Base-by-base conservation (phyloP, 2,888 invertebrate genomes). In the Caenorhabditis afra region DNA sequence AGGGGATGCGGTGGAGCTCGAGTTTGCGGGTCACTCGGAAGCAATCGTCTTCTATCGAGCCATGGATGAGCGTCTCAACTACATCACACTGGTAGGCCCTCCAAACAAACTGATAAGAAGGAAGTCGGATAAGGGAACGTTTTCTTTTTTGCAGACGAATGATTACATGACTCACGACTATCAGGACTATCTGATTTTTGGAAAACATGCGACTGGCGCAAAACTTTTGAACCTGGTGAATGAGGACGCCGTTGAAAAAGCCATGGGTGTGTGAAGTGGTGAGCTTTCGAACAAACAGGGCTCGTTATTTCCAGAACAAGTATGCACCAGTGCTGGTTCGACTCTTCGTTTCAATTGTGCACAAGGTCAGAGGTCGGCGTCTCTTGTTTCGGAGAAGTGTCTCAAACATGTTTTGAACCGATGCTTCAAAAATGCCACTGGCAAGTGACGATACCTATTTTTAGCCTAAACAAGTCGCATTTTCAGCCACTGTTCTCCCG, bases 1-100 rank as follows among this genome's bases (percentile, higher is more conserved):
- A 0, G 80, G 82, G 4, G 78, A 80, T n/a, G 41, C 20, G 10
- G 62, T 82, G 44, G 80, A 78, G 44, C 18, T 82, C 1, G 74
- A 75, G 16, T 80, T 75, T 18, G 18, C 29, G 12, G 68, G 75
- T 41, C 50, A 58, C 37, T 57, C 76, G 8, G 47, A 67, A 35
- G 78, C 74, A n/a, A 67, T 82, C 14, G 82, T 78, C 11, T 75
- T 65, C 22, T 82, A 67, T 41, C 66, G 82, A 77, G 83, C 84
- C 0, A 81, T 84, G 23, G 84, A 85, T 59, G 85, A 85, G 49
- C 29, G 84, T 10, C 68, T 84, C 20, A 85, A 81, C 47, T 77
- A 76, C 45, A 73, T 84, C 1, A 61, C 76, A 16, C 22, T 66
- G 66, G 83, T 81, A 45, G 14, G 67, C 14, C 4, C 3, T 35